Evolutionary conservation across 2,113 vertebrate genomes (phyloP).

Genomic region (Barbus barbus): DNA sequence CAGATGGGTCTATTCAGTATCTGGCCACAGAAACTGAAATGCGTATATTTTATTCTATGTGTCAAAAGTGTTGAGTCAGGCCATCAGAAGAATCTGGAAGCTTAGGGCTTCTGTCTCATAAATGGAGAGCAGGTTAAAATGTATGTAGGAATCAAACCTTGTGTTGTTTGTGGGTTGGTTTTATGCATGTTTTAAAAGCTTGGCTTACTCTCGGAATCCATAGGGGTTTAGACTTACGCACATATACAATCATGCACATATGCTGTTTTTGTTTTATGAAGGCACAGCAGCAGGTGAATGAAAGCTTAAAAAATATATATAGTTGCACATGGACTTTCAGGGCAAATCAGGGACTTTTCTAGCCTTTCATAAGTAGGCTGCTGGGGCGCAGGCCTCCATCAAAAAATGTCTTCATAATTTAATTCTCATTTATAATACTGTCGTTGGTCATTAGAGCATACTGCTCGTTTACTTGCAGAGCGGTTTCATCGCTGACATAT

Average conservation of each 20-base stretch:
- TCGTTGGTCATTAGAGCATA: not conserved
- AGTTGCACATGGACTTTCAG: not conserved
- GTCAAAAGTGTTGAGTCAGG: not conserved
- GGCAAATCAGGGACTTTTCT: not conserved
- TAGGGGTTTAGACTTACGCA: not conserved
- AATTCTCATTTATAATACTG: not conserved
- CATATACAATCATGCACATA: not conserved
- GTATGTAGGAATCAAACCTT: slow-evolving; percentile 13
- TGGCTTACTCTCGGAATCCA: not conserved
- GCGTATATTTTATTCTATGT: not conserved
- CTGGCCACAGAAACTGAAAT: not conserved
- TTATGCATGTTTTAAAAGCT: slow-evolving; percentile 34
- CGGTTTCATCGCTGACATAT: too few species aligned
- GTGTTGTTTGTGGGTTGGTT: slow-evolving; percentile 19
- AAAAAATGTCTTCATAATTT: not conserved
- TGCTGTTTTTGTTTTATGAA: not conserved
- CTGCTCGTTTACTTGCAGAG: too few species aligned
- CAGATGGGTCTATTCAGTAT: not conserved
- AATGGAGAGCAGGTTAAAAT: slow-evolving; percentile 39
- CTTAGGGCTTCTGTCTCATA: not conserved
- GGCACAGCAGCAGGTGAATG: not conserved
- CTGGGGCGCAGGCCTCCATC: not conserved
- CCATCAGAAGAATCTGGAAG: not conserved
- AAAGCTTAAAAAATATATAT: not conserved
- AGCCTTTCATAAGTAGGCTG: not conserved